Evolutionary conservation across 2,888 invertebrate genomes (phyloP).

Genomic region (Chromoteleia sp.): DNA sequence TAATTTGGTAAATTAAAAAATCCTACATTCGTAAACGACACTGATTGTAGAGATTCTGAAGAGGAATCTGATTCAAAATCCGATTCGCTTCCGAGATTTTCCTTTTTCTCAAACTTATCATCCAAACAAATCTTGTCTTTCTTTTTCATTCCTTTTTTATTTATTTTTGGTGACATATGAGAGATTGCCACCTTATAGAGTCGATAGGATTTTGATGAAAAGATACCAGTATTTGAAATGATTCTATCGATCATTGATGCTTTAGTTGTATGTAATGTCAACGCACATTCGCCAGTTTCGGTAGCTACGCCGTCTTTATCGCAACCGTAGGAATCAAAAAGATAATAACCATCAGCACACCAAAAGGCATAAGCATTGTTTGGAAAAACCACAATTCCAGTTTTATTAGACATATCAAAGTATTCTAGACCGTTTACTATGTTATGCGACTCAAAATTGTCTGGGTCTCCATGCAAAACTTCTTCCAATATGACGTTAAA

Average conservation of each 20-base stretch:
- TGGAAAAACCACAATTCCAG: slow-evolving; percentile 78
- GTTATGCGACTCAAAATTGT: slow-evolving; percentile 73
- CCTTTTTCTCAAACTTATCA: slow-evolving; percentile 15
- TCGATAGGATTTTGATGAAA: slow-evolving; percentile 73
- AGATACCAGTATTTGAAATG: slow-evolving; percentile 73
- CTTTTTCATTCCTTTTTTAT: slow-evolving; percentile 16
- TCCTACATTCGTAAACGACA: slow-evolving; percentile 60
- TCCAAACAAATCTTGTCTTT: slow-evolving; percentile 28
- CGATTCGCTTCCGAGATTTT: slow-evolving; percentile 7
- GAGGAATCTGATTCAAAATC: slow-evolving; percentile 61
- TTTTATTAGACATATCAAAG: slow-evolving; percentile 75
- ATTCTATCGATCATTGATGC: slow-evolving; percentile 75
- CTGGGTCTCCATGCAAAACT: slow-evolving; percentile 76
- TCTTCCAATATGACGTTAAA: slow-evolving; percentile 79
- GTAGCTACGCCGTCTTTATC: slow-evolving; percentile 75
- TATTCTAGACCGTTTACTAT: slow-evolving; percentile 67
- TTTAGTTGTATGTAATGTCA: slow-evolving; percentile 76
- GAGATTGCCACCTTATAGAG: slow-evolving; percentile 77
- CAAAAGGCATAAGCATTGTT: slow-evolving; percentile 80
- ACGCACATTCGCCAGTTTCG: slow-evolving; percentile 73
- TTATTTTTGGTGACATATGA: slow-evolving; percentile 75
- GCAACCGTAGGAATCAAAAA: slow-evolving; percentile 81
- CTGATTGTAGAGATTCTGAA: slow-evolving; percentile 54
- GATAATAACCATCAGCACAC: slow-evolving; percentile 75
- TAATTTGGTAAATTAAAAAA: slow-evolving; percentile 76